Conservation (phyloP, 2,113 vertebrate genomes). For the Poicephalus gulielmi region DNA sequence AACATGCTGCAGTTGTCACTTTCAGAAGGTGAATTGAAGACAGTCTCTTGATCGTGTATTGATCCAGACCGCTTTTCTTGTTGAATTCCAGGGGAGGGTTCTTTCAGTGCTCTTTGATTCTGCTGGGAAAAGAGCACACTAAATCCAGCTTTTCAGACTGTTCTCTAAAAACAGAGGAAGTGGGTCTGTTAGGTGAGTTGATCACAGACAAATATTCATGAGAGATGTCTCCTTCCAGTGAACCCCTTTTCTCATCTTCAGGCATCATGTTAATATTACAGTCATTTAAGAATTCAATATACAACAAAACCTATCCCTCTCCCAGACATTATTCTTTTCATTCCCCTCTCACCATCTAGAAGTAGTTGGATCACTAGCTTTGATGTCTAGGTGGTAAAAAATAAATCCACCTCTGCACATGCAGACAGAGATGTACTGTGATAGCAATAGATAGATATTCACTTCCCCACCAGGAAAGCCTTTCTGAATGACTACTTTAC, state of each 20-base stretch:
- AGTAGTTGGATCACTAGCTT: neutral
- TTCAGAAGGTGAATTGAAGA: neutral
- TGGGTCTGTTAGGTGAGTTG: neutral
- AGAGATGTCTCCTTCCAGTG: neutral
- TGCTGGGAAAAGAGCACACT: neutral
- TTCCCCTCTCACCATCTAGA: neutral
- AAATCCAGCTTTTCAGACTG: neutral
- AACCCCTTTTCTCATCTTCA: neutral
- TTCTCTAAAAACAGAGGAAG: neutral
- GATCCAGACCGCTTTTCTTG: neutral
- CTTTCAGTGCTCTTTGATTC: neutral
- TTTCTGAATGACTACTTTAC: neutral
- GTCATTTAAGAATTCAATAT: neutral
- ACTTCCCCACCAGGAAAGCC: neutral
- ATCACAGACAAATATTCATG: neutral
- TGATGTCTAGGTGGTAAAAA: neutral
- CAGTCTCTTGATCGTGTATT: accelerated
- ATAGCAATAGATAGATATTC: neutral
- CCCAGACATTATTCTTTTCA: neutral
- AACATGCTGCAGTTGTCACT: accelerated
- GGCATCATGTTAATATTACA: neutral
- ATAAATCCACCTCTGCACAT: neutral
- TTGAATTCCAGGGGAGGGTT: neutral
- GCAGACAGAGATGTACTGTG: neutral
- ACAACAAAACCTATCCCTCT: neutral